These are phyloP conservation scores for Xylocampa areola DNA, from an alignment of 2,888 invertebrate genomes.

Conservation along the genomic window DNA sequence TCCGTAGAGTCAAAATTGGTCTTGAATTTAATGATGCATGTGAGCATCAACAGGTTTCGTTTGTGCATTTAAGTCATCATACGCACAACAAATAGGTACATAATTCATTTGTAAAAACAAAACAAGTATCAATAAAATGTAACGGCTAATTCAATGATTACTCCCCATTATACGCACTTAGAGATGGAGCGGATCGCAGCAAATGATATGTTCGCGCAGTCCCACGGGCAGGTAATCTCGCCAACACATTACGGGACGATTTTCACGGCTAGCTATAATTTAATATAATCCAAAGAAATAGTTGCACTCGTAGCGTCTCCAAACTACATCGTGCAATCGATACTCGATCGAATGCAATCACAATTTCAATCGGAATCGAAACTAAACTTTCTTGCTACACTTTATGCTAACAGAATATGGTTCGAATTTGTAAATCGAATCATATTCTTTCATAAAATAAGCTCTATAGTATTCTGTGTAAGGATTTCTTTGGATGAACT, in stretches of 20 bases:
- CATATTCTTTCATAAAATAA: conserved; percentile 40
- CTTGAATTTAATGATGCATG: conserved; percentile 27
- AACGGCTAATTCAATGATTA: conserved; percentile 87
- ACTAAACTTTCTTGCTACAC: conserved; percentile 34
- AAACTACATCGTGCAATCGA: conserved; percentile 59
- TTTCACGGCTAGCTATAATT: conserved; percentile 89
- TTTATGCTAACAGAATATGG: conserved; percentile 62
- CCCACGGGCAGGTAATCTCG: conserved; percentile 85
- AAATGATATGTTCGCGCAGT: conserved; percentile 85
- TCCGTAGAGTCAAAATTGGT: conserved; percentile 35
- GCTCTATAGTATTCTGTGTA: conserved; percentile 57
- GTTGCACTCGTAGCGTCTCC: conserved; percentile 77
- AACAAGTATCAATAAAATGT: conserved; percentile 83
- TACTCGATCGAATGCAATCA: conserved; percentile 55
- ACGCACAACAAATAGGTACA: conserved; percentile 56
- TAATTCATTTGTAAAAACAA: conserved; percentile 69
- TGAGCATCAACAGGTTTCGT: conserved; percentile 15
- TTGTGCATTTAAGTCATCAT: conserved; percentile 30
- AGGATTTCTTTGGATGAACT: conserved; percentile 47
- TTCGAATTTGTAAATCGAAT: conserved; percentile 65
- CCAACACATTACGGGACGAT: conserved; percentile 88
- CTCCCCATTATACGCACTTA: conserved; percentile 83
- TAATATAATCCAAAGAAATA: conserved; percentile 90
- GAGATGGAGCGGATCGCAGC: conserved; percentile 74
- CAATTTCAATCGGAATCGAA: conserved; percentile 50